Conservation (phyloP, 1,140 invertebrate genomes). For the Drosophila sp. region DNA sequence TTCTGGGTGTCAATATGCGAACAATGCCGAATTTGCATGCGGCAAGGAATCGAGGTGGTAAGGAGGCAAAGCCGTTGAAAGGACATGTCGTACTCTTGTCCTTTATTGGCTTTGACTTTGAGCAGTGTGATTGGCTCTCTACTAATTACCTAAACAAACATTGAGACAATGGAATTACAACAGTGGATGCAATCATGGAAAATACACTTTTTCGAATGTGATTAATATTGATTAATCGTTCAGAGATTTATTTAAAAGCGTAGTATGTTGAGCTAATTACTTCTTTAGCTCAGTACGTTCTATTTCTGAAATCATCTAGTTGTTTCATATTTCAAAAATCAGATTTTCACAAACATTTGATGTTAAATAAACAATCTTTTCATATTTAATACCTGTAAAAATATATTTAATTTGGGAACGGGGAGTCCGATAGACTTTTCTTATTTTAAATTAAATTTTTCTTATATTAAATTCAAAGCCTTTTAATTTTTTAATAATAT, state of each 20-base stretch:
- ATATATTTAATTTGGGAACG: too few relatives aligned
- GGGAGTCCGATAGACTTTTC: too few relatives aligned
- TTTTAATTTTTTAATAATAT: too few relatives aligned
- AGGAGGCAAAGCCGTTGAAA: not conserved
- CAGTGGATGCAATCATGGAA: not conserved
- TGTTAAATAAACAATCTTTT: too few relatives aligned
- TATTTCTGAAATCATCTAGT: too few relatives aligned
- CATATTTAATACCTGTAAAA: too few relatives aligned
- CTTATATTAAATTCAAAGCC: too few relatives aligned
- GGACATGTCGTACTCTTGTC: constrained; percentile 9
- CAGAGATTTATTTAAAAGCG: not conserved
- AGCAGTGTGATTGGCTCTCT: constrained; percentile 18
- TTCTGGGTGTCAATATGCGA: constrained; percentile 50
- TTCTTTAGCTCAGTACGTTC: not conserved
- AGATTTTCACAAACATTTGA: too few relatives aligned
- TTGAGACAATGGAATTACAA: constrained; percentile 11
- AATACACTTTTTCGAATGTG: not conserved
- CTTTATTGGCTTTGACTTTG: constrained; percentile 56
- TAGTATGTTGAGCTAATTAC: too few relatives aligned
- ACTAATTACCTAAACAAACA: constrained; percentile 44
- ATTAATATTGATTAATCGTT: not conserved
- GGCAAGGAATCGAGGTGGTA: not conserved
- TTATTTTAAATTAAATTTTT: too few relatives aligned
- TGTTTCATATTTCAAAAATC: too few relatives aligned
- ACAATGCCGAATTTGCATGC: constrained; percentile 59